A percentile compares a stretch with the other conserved stretches of the same genome.
Evolutionary conservation across 2,888 invertebrate species (phyloP).

Genomic region (Lasioglossum pauxillum): DNA sequence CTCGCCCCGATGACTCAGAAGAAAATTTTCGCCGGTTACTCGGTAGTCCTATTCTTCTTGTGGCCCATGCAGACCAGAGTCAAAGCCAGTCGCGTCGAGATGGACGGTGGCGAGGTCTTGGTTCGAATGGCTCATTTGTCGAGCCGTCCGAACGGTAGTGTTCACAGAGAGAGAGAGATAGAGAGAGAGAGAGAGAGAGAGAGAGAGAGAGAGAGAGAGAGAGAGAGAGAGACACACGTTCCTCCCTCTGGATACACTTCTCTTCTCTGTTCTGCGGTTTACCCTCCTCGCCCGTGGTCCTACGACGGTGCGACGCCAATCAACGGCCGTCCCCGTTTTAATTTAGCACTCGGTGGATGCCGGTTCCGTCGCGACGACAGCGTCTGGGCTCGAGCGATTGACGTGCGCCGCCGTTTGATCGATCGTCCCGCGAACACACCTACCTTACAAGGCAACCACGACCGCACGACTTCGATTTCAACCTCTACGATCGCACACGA

Average conservation of each 20-base stretch:
- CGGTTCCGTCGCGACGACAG: conserved; percentile 14
- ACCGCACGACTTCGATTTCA: not conserved
- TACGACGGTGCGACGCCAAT: conserved; percentile 68
- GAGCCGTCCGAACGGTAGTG: conserved; percentile 34
- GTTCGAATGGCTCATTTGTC: conserved; percentile 24
- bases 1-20: not conserved
- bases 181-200: too few relatives aligned
- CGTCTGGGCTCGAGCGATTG: conserved; percentile 37
- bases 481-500: not conserved
- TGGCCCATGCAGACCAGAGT: not conserved
- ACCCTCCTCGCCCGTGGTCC: conserved; percentile 9
- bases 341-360: conserved; percentile 60
- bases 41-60: not conserved
- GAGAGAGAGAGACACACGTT: not conserved
- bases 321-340: conserved; percentile 65
- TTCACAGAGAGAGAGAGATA: not conserved
- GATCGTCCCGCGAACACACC: conserved; percentile 27
- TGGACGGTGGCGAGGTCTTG: not conserved
- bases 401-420: conserved; percentile 34
- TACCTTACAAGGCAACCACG: conserved; percentile 1
- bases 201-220: too few relatives aligned
- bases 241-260: conserved; percentile 12
- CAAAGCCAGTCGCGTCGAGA: not conserved
- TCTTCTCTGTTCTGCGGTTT: conserved; percentile 3
- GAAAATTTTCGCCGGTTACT: not conserved